Conservation (phyloP, 2,888 invertebrate genomes). For the Synanthedon myopaeformis region DNA sequence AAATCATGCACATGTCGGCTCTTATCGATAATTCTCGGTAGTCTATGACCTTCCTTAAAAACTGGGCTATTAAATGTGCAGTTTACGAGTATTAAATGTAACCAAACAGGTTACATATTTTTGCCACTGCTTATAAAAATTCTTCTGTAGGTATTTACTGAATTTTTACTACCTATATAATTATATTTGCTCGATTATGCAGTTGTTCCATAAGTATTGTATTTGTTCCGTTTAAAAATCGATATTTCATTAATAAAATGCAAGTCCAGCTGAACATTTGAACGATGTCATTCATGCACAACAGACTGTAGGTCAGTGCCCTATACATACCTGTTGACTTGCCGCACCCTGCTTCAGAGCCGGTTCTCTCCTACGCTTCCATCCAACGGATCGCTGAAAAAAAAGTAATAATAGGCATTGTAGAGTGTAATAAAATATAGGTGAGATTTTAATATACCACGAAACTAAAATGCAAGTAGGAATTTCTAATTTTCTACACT, state of each 20-base stretch:
- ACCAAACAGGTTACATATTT: too few species aligned
- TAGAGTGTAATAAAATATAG: not conserved
- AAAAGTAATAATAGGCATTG: conserved; percentile 12
- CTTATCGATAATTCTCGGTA: too few species aligned
- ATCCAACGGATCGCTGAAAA: conserved; percentile 20
- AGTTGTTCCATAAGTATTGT: too few species aligned
- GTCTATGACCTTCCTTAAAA: too few species aligned
- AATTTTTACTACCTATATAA: too few species aligned
- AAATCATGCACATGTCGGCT: too few species aligned
- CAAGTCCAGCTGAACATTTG: conserved; percentile 26
- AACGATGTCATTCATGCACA: conserved; percentile 18
- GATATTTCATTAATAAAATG: conserved; percentile 23
- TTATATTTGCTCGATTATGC: too few species aligned
- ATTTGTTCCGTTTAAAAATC: conserved; percentile 11
- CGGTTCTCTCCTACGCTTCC: conserved; percentile 46
- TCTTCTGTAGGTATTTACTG: too few species aligned
- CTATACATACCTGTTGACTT: conserved; percentile 61
- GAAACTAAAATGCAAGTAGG: not conserved
- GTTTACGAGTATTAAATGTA: too few species aligned
- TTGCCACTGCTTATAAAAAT: too few species aligned
- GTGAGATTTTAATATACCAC: not conserved
- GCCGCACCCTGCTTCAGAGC: conserved; percentile 38
- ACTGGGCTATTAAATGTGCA: too few species aligned
- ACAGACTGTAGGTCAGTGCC: conserved; percentile 62
- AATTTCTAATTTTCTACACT: too few species aligned